Evolutionary conservation across 2,888 invertebrate genomes (phyloP).

Genomic region (Pyrrhia umbra): DNA sequence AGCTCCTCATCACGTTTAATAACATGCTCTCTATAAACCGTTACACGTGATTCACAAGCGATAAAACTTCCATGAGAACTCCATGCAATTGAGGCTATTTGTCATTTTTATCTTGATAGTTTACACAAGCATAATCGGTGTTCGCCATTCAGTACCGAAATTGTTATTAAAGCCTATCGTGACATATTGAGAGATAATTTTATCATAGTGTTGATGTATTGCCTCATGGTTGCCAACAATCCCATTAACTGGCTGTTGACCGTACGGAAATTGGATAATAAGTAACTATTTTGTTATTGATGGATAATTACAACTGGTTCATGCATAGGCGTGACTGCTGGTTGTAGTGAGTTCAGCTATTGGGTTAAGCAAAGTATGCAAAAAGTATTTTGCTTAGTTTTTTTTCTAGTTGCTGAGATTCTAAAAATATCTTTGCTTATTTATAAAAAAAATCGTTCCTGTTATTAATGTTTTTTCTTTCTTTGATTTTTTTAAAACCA

Average conservation of each 20-base stretch:
- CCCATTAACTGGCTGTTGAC: slow-evolving; percentile 58
- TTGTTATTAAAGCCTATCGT: slow-evolving; percentile 80
- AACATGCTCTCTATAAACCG: slow-evolving; percentile 17
- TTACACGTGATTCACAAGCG: slow-evolving; percentile 54
- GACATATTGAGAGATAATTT: slow-evolving; percentile 70
- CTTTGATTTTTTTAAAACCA: no score
- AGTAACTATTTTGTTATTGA: slow-evolving; percentile 15
- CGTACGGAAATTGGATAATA: slow-evolving; percentile 24
- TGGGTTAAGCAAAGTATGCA: no score
- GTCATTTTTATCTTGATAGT: slow-evolving; percentile 80
- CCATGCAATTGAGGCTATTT: slow-evolving; percentile 62
- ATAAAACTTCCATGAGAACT: slow-evolving; percentile 46
- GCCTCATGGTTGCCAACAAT: slow-evolving; percentile 50
- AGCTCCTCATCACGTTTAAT: slow-evolving; percentile 27
- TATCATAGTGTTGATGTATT: slow-evolving; percentile 68
- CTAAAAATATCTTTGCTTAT: no score
- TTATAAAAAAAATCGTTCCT: no score
- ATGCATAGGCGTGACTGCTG: no score
- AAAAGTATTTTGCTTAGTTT: no score
- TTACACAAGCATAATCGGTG: slow-evolving; percentile 79
- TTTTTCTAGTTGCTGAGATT: no score
- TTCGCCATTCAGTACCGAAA: slow-evolving; percentile 74
- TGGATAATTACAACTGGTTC: neutral
- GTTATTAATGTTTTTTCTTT: no score
- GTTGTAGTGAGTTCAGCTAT: no score